Base-by-base conservation (phyloP, 2,113 vertebrate species). In the Rhodinocichla rosea region DNA sequence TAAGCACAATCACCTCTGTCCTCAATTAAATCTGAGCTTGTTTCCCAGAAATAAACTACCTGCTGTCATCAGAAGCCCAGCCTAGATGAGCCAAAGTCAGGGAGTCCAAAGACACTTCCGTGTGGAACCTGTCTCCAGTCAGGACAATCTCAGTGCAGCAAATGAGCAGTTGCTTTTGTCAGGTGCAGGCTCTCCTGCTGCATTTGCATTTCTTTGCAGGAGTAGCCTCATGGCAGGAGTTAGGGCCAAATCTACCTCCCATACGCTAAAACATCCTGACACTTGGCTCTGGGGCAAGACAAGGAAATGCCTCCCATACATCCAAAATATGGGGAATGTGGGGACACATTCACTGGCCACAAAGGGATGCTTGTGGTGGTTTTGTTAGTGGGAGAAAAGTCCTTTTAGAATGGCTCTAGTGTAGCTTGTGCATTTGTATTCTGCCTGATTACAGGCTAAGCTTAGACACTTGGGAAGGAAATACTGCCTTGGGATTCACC, bases 311-410 rank as follows among this genome's bases (percentile, higher is more conserved):
- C 16, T 50, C 22, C 15, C 3, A 1, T 40, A 19, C 30, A 32
- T 13, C n/a, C 37, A 67, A 15, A 33, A 15, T 10, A 1, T 23
- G 8, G 15, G 19, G 13, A 32, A 14, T 7, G 1, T 21, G 7
- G 19, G 19, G 18, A 2, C 5, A 7, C 0, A 2, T 3, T 77
- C 27, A 55, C 12, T 0, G 2, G 15, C 33, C 39, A 30, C 1
- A 6, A 4, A 27, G 18, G 20, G 33, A 19, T 74, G 15, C 11
- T 74, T 63, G 10, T 35, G 22, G 4, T 82, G 30, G 4, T 63
- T 78, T 55, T 82, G 19, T 42, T 7, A 28, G 42, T 11, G 39
- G 44, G 35, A 89, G 30, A 74, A 63, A 82, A 47, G 15, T 26
- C 11, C 30, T 40, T 55, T 62, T 63, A 39, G 56, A 55, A 75